Percentiles rank a stretch among this genome's conserved stretches.
These are phyloP conservation scores for Galerucella nymphaeae DNA, from an alignment of 2,888 invertebrate genomes.

Conservation along the genomic window DNA sequence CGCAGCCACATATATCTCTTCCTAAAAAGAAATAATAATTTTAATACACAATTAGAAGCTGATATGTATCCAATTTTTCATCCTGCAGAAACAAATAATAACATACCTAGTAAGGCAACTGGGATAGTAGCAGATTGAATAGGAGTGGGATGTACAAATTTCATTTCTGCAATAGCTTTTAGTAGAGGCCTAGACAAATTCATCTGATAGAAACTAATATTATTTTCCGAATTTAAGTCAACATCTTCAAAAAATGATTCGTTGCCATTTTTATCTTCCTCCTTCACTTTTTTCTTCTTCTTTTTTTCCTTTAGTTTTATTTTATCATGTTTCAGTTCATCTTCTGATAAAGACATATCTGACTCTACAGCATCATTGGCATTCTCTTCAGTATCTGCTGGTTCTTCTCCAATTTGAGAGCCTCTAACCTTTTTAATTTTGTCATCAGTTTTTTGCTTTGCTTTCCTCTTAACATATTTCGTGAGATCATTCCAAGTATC, in stretches of 20 bases:
- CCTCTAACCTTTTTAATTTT: conserved; percentile 76
- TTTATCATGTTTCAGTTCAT: conserved; percentile 79
- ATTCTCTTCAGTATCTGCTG: conserved; percentile 65
- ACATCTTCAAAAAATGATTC: conserved; percentile 68
- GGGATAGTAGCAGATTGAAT: conserved; percentile 97
- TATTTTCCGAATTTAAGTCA: conserved; percentile 72
- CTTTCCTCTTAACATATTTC: conserved; percentile 70
- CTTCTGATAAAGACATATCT: conserved; percentile 78
- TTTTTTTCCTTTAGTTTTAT: conserved; percentile 76
- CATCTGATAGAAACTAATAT: conserved; percentile 89
- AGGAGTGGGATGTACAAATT: conserved; percentile 94
- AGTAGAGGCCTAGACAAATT: conserved; percentile 93
- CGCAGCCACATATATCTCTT: conserved; percentile 97
- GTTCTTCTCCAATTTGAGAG: conserved; percentile 64
- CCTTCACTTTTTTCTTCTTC: conserved; percentile 66
- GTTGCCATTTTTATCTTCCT: conserved; percentile 57
- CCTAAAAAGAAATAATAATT: conserved; percentile 66
- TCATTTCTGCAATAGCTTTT: conserved; percentile 89
- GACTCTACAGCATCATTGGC: conserved; percentile 67
- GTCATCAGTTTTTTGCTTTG: conserved; percentile 84
- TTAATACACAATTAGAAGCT: not conserved
- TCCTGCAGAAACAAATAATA: conserved; percentile 16
- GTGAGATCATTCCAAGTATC: conserved; percentile 65
- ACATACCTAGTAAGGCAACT: conserved; percentile 80
- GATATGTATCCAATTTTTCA: not conserved